Base-by-base conservation (phyloP, 2,797 vertebrate species). In the Eospalax fontanierii region DNA sequence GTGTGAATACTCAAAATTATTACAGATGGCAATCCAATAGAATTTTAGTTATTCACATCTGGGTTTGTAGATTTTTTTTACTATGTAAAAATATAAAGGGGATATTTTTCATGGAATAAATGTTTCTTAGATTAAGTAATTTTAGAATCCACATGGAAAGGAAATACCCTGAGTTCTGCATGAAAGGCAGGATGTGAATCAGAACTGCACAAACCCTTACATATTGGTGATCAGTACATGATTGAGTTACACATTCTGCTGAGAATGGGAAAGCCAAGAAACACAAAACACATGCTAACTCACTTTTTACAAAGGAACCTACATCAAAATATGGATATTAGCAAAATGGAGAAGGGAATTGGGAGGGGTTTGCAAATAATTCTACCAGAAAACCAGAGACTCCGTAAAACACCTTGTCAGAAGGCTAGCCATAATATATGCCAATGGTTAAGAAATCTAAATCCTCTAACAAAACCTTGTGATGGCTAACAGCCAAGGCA, bases 71-170 rank as follows among this genome's bases (percentile, higher is more conserved):
- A 75, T 92, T 82, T 85, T 95, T 59, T 71, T 96, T 50, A 93
- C 40, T 61, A 2, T 91, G 30, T 15, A 80, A 19, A 90, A 24
- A 94, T 86, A 94, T 75, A 43, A 96, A 95, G 65, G 46, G 66
- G 93, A 89, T 61, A 91, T 91, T 91, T 94, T 81, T 24, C 7
- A 15, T 4, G 54, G 10, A 80, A 94, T 90, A 96, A 91, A 76
- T 96, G 84, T 28, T 97, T 95, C 81, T 94, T 95, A 93, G 81
- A 96, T 95, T 82, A 96, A 89, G 59, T 91, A 97, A 94, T 88
- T 83, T 95, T 95, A 95, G 96, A 97, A 76, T 88, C 73, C 91
- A 96, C 85, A 89, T 95, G 91, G 94, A 94, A 96, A 95, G 89
- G 79, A 96, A 95, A 94, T 90, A 63, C 59, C 90, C 38, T 61